Base-by-base conservation (phyloP, 2,113 vertebrate species). In the Otolemur garnettii region DNA sequence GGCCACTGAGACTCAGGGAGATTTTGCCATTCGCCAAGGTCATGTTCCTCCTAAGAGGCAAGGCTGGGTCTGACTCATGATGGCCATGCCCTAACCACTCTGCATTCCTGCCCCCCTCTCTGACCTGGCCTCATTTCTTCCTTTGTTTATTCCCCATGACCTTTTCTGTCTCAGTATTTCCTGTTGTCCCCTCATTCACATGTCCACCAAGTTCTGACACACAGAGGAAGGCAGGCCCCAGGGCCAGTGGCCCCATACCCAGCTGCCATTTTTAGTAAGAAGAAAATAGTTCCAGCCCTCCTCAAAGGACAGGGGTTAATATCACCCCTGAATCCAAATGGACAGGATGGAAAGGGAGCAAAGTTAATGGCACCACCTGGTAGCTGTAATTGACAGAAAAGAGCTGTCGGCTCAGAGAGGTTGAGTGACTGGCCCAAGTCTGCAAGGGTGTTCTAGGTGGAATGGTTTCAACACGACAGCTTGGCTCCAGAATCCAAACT, bases 91-190 rank as follows among this genome's bases (percentile, higher is more conserved):
- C 13, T 50, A 42, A 42, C 55, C 57, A 45, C 45, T 55, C 7
- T 38, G 3, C 3, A 0, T 80, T 80, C 15, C 15, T 57, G 8
- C 7, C 35, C 33, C 1, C 19, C 4, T 60, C 69, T 78, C 62
- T 79, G 57, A 71, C 30, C 74, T 69, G 22, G 24, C 19, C 50
- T 75, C 64, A 21, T 68, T 82, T 80, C 55, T 89, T 86, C 21
- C 55, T 53, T 77, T 83, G 59, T 93, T 87, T 94, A 72, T 90
- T 87, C 69, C 86, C 74, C 45, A 45, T 82, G 78, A 91, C 66
- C 55, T 72, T 91, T 96, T 28, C 64, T 77, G 30, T 53, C 53
- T 96, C 12, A 59, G 18, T 78, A 17, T 90, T 90, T 87, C 50
- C 66, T 94, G 96, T 60, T 53, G 84, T 11, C 89, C 4, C 7